Evolutionary conservation across 2,888 invertebrate species (phyloP).

Genomic region (Apantesis nais): DNA sequence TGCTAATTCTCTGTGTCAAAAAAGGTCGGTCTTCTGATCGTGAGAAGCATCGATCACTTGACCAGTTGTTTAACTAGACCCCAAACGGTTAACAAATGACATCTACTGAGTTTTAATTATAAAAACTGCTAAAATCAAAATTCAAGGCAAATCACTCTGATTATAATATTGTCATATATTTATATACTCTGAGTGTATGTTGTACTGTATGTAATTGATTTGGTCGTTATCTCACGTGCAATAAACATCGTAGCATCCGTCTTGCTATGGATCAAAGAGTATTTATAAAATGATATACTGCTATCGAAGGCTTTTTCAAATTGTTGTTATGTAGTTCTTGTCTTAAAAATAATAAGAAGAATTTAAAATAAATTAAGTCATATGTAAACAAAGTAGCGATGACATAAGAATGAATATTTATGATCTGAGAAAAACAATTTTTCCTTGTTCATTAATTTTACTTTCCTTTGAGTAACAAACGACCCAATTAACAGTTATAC

Average conservation of each 20-base stretch:
- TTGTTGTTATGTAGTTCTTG: neutral
- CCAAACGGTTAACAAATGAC: too few species aligned
- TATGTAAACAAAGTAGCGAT: neutral
- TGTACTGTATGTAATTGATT: neutral
- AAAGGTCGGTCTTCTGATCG: too few species aligned
- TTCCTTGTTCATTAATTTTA: neutral
- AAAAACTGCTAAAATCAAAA: neutral
- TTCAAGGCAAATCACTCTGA: too few species aligned
- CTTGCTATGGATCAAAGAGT: neutral
- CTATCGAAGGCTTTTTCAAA: neutral
- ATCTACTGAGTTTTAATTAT: too few species aligned
- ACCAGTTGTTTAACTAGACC: too few species aligned
- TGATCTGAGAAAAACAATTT: neutral
- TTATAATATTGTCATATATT: too few species aligned
- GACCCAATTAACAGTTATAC: conserved; percentile 3
- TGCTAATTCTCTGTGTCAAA: too few species aligned
- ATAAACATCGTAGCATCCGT: neutral
- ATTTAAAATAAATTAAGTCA: neutral
- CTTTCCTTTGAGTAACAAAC: neutral
- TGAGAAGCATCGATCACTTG: too few species aligned
- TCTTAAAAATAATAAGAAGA: neutral
- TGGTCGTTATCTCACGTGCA: neutral
- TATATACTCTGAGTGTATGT: neutral
- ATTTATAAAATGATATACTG: neutral
- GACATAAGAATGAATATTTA: neutral